These are phyloP conservation scores for Linnaemya tessellans DNA, from an alignment of 2,888 invertebrate species.

Conservation along the genomic window DNA sequence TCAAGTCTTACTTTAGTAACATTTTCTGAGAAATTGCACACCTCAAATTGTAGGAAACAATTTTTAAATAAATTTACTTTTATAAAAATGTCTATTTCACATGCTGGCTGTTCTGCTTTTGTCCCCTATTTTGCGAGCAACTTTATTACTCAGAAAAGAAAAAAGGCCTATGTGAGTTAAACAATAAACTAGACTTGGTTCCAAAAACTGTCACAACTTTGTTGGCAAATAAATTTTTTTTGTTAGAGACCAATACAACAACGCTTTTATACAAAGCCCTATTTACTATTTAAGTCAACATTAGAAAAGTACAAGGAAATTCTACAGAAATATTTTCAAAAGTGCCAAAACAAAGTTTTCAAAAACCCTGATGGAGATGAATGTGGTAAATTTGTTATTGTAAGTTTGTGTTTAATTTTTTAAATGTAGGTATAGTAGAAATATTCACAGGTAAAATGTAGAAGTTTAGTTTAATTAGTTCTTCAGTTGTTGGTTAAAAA, in stretches of 20 bases:
- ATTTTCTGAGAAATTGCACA: no score
- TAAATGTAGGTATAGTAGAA: neutral
- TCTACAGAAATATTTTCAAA: neutral
- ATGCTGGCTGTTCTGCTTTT: no score
- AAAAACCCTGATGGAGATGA: constrained; percentile 20
- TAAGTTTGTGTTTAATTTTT: constrained; percentile 13
- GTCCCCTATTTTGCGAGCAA: neutral
- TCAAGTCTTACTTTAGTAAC: neutral
- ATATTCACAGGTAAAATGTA: constrained; percentile 1
- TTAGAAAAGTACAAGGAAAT: neutral
- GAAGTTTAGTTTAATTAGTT: constrained; percentile 22
- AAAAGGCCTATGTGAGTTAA: neutral
- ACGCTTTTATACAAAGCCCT: constrained; percentile 6
- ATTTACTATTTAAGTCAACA: constrained; percentile 7
- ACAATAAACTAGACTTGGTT: neutral
- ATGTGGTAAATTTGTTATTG: constrained; percentile 24
- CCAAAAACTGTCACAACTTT: neutral
- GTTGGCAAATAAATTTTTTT: neutral
- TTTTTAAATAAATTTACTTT: no score
- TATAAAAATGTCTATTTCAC: no score
- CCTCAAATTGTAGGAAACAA: no score
- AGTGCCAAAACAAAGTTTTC: neutral
- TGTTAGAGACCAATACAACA: neutral
- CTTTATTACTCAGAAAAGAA: neutral
- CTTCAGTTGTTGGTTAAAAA: constrained; percentile 10